Evolutionary conservation across 2,113 vertebrate genomes (phyloP).

Genomic region (Petrocephalus zakoni): DNA sequence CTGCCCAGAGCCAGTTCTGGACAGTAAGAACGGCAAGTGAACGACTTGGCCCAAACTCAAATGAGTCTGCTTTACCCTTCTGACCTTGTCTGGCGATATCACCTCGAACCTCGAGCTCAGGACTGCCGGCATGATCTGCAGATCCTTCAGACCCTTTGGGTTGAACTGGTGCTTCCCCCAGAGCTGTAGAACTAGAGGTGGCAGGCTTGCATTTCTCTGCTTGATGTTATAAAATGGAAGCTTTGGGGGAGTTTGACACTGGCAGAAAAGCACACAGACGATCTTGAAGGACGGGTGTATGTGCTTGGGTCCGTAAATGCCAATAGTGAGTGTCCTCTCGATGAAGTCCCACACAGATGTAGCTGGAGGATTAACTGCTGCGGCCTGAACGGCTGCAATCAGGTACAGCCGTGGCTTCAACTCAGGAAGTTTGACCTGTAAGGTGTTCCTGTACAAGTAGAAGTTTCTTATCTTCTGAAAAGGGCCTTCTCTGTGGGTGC

Average conservation of each 20-base stretch:
- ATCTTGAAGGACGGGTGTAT: conserved; percentile 87
- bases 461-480: conserved; percentile 74
- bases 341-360: conserved; percentile 69
- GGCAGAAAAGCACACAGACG: conserved; percentile 75
- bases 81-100: conserved; percentile 61
- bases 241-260: conserved; percentile 76
- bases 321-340: conserved; percentile 72
- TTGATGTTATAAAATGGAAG: conserved; percentile 76
- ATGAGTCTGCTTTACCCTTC: conserved; percentile 68
- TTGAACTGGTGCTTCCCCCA: conserved; percentile 82
- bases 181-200: conserved; percentile 84
- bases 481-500: conserved; percentile 75
- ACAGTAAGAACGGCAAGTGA: conserved; percentile 64
- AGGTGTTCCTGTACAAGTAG: conserved; percentile 71
- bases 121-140: conserved; percentile 64
- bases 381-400: conserved; percentile 70
- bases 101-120: conserved; percentile 71
- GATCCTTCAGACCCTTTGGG: conserved; percentile 67
- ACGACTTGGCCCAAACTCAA: conserved; percentile 71
- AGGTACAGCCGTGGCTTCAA: conserved; percentile 75
- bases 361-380: conserved; percentile 63
- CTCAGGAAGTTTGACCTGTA: conserved; percentile 78
- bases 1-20: conserved; percentile 55
- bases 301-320: conserved; percentile 86
- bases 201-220: conserved; percentile 67